These are phyloP conservation scores for Trichacis sp. DNA, from an alignment of 2,888 invertebrate genomes.

Conservation along the genomic window DNA sequence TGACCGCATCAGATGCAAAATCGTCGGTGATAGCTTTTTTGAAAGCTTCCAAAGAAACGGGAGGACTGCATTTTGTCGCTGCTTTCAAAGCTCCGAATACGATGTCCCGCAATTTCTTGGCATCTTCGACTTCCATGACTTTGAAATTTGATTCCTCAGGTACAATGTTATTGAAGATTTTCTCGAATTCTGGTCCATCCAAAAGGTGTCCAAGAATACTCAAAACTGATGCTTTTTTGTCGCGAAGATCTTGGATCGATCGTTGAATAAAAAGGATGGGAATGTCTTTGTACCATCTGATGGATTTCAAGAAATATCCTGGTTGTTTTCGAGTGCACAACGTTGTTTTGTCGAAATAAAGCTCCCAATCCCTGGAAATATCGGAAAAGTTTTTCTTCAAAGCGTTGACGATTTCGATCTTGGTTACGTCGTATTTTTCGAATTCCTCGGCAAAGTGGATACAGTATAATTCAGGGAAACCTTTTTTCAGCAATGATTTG, in stretches of 20 bases:
- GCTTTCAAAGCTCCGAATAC: slow-evolving; percentile 14
- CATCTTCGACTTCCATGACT: slow-evolving; percentile 17
- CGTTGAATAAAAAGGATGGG: slow-evolving; percentile 50
- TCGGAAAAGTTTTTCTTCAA: slow-evolving; percentile 25
- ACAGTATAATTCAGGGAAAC: slow-evolving; percentile 26
- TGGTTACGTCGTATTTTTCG: too few species aligned
- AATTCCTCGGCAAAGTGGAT: slow-evolving; percentile 9
- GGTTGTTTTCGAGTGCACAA: slow-evolving; percentile 13
- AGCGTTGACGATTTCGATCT: slow-evolving; percentile 7
- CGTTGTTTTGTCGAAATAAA: slow-evolving; percentile 24
- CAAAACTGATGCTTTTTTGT: slow-evolving; percentile 4
- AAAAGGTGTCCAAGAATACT: slow-evolving; percentile 47
- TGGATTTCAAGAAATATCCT: slow-evolving; percentile 44
- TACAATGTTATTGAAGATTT: slow-evolving; percentile 35
- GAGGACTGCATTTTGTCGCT: slow-evolving; percentile 53
- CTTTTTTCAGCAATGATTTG: slow-evolving; percentile 17
- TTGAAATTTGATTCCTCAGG: slow-evolving; percentile 46
- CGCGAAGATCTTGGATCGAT: slow-evolving; percentile 20
- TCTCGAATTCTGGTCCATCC: slow-evolving; percentile 47
- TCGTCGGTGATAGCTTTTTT: slow-evolving; percentile 26
- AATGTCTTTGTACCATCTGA: slow-evolving; percentile 57
- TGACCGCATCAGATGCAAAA: slow-evolving; percentile 5
- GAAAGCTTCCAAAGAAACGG: slow-evolving; percentile 48
- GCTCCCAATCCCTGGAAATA: slow-evolving; percentile 29
- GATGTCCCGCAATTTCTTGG: slow-evolving; percentile 20